These are phyloP conservation scores for Columba janthina DNA, from an alignment of 2,113 vertebrate species.

Conservation along the genomic window DNA sequence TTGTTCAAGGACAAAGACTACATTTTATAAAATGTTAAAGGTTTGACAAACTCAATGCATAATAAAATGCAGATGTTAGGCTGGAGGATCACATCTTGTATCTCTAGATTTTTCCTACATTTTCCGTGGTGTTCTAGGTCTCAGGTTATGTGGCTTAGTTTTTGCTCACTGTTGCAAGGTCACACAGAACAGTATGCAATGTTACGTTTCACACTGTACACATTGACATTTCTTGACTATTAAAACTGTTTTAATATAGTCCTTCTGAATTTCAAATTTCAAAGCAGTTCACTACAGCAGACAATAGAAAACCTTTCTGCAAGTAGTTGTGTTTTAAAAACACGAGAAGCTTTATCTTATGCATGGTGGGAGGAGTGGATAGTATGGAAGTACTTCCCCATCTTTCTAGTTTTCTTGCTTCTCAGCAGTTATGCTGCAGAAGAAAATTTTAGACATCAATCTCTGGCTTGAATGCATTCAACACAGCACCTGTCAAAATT, in stretches of 20 bases:
- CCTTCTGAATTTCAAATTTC: background rate
- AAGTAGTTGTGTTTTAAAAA: background rate
- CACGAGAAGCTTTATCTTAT: background rate
- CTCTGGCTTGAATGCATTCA: background rate
- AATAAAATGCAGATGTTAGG: background rate
- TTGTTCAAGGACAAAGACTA: background rate
- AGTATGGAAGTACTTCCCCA: fast-evolving
- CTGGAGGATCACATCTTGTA: background rate
- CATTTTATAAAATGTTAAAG: background rate
- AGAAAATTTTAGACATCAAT: background rate
- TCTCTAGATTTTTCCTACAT: background rate
- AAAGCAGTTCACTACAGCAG: background rate
- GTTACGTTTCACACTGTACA: background rate
- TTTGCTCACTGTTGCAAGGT: background rate
- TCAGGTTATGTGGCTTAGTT: background rate
- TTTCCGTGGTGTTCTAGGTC: background rate
- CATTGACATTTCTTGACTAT: background rate
- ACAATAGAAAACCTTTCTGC: background rate
- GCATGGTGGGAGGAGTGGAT: background rate
- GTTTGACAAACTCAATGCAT: background rate
- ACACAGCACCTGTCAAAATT: background rate
- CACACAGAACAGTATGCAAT: background rate
- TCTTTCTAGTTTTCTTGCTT: background rate
- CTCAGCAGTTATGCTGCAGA: background rate
- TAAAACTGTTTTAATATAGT: background rate